Base-by-base conservation (phyloP, 2,113 vertebrate genomes). In the Cnemophilus loriae region DNA sequence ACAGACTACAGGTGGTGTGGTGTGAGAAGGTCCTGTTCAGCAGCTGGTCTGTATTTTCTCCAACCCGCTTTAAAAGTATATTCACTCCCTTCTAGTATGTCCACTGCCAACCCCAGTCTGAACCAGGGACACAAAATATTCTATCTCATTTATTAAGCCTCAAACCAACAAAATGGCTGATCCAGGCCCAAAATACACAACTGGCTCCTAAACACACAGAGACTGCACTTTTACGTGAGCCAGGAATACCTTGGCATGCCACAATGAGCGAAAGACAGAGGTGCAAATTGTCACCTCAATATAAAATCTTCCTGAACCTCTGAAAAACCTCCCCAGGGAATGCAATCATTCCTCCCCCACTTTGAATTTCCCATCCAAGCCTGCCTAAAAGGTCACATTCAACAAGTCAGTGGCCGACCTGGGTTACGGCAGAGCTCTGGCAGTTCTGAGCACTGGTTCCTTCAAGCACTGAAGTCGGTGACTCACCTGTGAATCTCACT, bases 401-500 rank as follows among this genome's bases (percentile, higher is more conserved):
- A 50, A 16, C 53, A 41, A 37, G 61, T 35, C 69, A 64, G 15
- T 3, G 1, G 56, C 71, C 47, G 63, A 47, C 56, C 60, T 26
- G 47, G 47, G 44, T 46, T 6, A 24, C 0, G 11, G 71, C 73
- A 88, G 88, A 84, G 88, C 83, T 86, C 16, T 5, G n/a, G 92
- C 56, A 60, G 77, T 9, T 37, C 61, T 3, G 20, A 78, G 59
- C 32, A 1, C 24, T 23, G 55, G 68, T 6, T 80, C 79, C 90
- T 61, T 73, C 94, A 28, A 52, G 16, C 60, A 1, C 7, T 28
- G 57, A 21, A 88, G 67, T 11, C 79, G 33, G 9, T 81, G 80
- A 81, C 85, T 95, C 93, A 95, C 95, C 88, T 81, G 75, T 13
- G 75, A 88, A 61, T 79, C 56, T 67, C 78, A 13, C 70, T 44